phyloP scores from a whole-genome alignment of 64 coral and sea anemone genomes.

The Pachyseris speciosa region DNA sequence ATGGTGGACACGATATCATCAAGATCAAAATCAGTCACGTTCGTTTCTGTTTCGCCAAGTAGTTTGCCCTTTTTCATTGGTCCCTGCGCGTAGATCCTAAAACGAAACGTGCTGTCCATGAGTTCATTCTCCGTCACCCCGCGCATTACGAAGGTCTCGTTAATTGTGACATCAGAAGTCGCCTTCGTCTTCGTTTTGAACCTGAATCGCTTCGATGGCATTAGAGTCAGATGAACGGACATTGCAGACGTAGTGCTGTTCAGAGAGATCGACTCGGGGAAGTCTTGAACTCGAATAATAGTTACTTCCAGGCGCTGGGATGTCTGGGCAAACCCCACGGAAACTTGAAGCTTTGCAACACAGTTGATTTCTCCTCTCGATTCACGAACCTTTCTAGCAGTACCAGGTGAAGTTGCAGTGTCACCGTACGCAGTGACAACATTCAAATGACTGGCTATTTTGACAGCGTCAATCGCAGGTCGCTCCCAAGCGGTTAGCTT shows the following conservation, averaged over 20 bases:
- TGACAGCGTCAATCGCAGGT: not conserved
- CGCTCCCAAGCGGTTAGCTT: constrained; percentile 9
- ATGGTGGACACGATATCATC: constrained; percentile 48
- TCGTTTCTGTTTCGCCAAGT: constrained; percentile 43
- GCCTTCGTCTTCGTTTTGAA: constrained; percentile 77
- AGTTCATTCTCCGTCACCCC: constrained; percentile 45
- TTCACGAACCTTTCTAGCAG: not conserved
- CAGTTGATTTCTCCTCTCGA: not conserved
- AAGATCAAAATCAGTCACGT: constrained; percentile 64
- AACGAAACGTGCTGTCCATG: constrained; percentile 33
- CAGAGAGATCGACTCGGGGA: constrained; percentile 10
- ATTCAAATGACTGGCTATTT: not conserved
- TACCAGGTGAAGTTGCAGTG: not conserved
- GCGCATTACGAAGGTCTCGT: constrained; percentile 58
- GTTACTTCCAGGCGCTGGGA: constrained; percentile 56
- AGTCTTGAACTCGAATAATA: constrained; percentile 44
- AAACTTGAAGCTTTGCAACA: constrained; percentile 58
- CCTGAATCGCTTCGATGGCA: constrained; percentile 60
- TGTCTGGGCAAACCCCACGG: constrained; percentile 51
- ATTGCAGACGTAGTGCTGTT: constrained; percentile 30
- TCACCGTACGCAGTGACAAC: constrained; percentile 66
- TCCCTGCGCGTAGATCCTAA: constrained; percentile 53
- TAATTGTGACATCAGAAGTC: constrained; percentile 36
- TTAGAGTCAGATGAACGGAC: constrained; percentile 39
- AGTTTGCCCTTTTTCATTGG: constrained; percentile 52